Evolutionary conservation across 1,140 invertebrate genomes (phyloP).

Genomic region (Coptotermes formosanus): DNA sequence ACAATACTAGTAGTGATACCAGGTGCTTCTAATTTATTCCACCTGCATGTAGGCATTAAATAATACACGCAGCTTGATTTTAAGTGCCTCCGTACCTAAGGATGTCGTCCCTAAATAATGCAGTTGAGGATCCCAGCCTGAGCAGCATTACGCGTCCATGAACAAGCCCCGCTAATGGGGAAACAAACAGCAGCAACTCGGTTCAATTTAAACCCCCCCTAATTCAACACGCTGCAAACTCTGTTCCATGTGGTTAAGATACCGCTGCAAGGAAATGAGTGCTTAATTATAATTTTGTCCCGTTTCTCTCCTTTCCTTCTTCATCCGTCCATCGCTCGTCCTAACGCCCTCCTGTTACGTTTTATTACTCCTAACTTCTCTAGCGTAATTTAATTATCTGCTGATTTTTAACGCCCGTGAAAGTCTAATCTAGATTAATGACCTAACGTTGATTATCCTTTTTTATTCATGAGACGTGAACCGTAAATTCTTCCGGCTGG

Average conservation of each 20-base stretch:
- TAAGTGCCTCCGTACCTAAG: too few species aligned
- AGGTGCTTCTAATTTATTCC: too few species aligned
- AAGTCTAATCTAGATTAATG: constrained; percentile 17
- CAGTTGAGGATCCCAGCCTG: neutral
- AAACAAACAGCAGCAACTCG: neutral
- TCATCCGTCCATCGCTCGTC: neutral
- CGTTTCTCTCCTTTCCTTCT: neutral
- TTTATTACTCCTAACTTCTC: neutral
- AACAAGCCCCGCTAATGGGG: constrained; percentile 7
- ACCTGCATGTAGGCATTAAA: too few species aligned
- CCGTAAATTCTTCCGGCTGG: neutral
- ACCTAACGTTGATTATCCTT: constrained; percentile 3
- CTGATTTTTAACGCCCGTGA: neutral
- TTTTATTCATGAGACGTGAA: neutral
- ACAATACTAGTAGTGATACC: too few species aligned
- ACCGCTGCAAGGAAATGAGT: neutral
- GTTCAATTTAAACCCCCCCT: neutral
- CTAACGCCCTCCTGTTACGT: neutral
- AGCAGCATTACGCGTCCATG: neutral
- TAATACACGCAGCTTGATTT: too few species aligned
- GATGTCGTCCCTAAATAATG: neutral
- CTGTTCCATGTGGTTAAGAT: neutral
- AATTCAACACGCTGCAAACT: neutral
- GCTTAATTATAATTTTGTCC: constrained; percentile 17
- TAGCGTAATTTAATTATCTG: neutral